Percentiles rank a stretch among this genome's conserved stretches.
These are phyloP conservation scores for Listrodromus nycthemerus DNA, from an alignment of 2,888 invertebrate genomes.

Conservation along the genomic window DNA sequence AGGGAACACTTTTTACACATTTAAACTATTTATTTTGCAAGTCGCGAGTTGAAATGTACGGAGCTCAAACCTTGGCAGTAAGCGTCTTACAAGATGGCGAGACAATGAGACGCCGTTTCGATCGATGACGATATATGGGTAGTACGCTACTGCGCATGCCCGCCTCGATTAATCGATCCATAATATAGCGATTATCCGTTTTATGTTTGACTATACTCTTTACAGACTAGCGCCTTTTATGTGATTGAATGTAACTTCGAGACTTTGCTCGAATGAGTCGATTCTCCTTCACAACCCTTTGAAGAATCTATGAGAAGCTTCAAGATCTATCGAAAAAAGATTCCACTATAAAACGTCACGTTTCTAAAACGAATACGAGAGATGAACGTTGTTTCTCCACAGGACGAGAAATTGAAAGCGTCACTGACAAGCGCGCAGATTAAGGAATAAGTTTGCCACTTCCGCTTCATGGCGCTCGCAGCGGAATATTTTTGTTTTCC, in stretches of 20 bases:
- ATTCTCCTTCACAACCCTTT: too few species aligned
- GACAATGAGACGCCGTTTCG: background rate
- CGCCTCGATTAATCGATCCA: background rate
- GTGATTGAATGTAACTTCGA: too few species aligned
- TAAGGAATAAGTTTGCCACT: background rate
- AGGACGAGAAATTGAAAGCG: background rate
- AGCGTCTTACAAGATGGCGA: too few species aligned
- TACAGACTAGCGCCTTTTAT: too few species aligned
- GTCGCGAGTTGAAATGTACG: background rate
- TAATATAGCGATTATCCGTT: background rate
- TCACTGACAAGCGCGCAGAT: background rate
- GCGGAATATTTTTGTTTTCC: background rate
- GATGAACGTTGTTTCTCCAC: background rate
- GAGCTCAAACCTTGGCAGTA: background rate
- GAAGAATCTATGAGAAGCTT: too few species aligned
- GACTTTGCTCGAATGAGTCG: too few species aligned
- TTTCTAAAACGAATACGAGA: too few species aligned
- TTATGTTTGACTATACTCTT: too few species aligned
- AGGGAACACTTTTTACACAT: background rate
- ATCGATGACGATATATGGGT: background rate
- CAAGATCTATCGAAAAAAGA: too few species aligned
- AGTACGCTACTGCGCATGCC: background rate
- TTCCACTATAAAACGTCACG: too few species aligned
- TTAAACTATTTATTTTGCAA: background rate
- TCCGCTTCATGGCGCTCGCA: background rate